Conservation (phyloP, 2,888 invertebrate genomes). For the Drosophila flavopinicola region DNA sequence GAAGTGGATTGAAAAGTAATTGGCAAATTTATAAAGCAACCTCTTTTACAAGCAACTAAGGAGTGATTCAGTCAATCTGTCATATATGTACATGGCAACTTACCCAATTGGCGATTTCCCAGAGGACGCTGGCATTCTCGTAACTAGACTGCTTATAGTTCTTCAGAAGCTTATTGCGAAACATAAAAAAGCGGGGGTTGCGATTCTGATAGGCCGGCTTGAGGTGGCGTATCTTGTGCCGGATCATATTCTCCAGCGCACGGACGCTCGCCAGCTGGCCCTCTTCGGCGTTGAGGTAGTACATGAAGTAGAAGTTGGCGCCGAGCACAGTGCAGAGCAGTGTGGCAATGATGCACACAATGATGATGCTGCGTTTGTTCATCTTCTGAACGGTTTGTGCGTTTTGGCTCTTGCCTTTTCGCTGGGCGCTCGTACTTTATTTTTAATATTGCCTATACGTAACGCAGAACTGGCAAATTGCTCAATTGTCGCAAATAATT, state of each 20-base stretch:
- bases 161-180: constrained; percentile 82
- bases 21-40: too few species aligned
- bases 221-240: constrained; percentile 82
- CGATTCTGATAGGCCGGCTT: constrained; percentile 84
- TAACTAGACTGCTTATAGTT: constrained; percentile 82
- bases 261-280: constrained; percentile 84
- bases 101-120: constrained; percentile 85
- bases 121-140: constrained; percentile 85
- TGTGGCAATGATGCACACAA: constrained; percentile 77
- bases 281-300: constrained; percentile 83
- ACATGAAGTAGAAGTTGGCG: constrained; percentile 84
- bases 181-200: constrained; percentile 84
- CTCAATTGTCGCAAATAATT: constrained; percentile 64
- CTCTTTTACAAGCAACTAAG: too few species aligned
- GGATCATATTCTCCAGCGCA: constrained; percentile 82
- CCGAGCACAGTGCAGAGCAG: constrained; percentile 77
- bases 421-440: constrained; percentile 71
- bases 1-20: too few species aligned
- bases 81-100: constrained; percentile 35
- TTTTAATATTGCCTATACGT: constrained; percentile 70
- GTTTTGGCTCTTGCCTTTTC: constrained; percentile 34
- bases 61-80: background rate
- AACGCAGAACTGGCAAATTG: constrained; percentile 62
- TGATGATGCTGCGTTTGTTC: constrained; percentile 82
- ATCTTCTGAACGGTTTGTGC: constrained; percentile 44